Evolutionary conservation across 2,797 vertebrate species (phyloP).

Genomic region (Intellagama lesueurii): DNA sequence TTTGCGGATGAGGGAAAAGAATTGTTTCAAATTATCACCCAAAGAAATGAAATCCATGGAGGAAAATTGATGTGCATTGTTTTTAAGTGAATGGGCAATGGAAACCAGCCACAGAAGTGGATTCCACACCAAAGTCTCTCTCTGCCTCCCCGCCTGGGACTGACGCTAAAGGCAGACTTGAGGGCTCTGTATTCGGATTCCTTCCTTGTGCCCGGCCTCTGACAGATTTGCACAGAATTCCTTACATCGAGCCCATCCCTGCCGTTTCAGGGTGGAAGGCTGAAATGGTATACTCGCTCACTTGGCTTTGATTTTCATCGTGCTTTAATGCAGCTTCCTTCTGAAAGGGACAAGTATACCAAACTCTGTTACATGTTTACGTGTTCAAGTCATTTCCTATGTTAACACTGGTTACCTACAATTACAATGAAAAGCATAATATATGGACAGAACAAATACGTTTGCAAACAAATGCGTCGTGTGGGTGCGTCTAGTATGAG

Average conservation of each 20-base stretch:
- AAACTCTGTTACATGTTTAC: too few relatives aligned
- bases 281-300: too few relatives aligned
- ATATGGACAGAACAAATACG: background rate
- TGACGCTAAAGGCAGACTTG: background rate
- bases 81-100: background rate
- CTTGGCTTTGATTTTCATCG: too few relatives aligned
- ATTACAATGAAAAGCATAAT: background rate
- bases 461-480: background rate
- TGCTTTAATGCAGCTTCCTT: background rate
- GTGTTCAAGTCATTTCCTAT: too few relatives aligned
- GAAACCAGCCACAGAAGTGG: background rate
- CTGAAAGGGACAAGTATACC: too few relatives aligned
- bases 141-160: background rate
- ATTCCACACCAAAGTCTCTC: background rate
- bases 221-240: background rate
- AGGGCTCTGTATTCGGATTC: background rate
- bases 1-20: too few relatives aligned
- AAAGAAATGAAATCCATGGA: background rate
- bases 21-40: constrained; percentile 22
- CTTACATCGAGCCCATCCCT: too few relatives aligned
- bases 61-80: background rate
- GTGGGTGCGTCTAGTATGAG: background rate
- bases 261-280: too few relatives aligned
- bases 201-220: too few relatives aligned
- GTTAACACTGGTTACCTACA: background rate